Conservation (phyloP, 2,113 vertebrate species). For the Carollia perspicillata region DNA sequence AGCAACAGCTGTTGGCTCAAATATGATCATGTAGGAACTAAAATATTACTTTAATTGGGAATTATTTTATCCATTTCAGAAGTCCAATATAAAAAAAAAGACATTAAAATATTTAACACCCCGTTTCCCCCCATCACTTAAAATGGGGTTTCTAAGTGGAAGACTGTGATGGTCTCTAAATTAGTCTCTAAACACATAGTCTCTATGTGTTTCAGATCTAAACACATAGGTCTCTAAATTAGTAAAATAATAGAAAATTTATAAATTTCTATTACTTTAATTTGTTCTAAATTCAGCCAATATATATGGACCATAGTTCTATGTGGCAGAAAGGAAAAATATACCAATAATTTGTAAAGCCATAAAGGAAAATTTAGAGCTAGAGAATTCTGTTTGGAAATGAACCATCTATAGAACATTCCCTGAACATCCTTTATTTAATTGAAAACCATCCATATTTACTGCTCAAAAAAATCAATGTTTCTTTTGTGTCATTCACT, state of each 20-base stretch:
- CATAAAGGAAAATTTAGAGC: constrained; percentile 12
- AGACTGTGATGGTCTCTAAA: constrained; percentile 47
- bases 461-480: background rate
- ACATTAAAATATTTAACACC: constrained; percentile 19
- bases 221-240: constrained; percentile 55
- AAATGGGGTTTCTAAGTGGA: constrained; percentile 62
- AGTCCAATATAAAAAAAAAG: background rate
- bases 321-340: constrained; percentile 46
- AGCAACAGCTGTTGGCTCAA: background rate
- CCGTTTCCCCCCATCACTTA: constrained; percentile 40
- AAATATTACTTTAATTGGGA: background rate
- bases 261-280: constrained; percentile 63
- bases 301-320: constrained; percentile 26
- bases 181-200: too few species aligned
- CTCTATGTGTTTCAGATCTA: too few species aligned
- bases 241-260: constrained; percentile 60
- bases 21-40: background rate
- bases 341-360: constrained; percentile 38
- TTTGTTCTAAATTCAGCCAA: constrained; percentile 56
- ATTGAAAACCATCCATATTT: background rate
- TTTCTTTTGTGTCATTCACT: background rate
- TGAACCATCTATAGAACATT: background rate
- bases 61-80: background rate
- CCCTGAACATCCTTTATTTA: background rate
- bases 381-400: background rate